Evolutionary conservation across 2,797 vertebrate genomes (phyloP).

Genomic region (Triplophysa bombifrons): DNA sequence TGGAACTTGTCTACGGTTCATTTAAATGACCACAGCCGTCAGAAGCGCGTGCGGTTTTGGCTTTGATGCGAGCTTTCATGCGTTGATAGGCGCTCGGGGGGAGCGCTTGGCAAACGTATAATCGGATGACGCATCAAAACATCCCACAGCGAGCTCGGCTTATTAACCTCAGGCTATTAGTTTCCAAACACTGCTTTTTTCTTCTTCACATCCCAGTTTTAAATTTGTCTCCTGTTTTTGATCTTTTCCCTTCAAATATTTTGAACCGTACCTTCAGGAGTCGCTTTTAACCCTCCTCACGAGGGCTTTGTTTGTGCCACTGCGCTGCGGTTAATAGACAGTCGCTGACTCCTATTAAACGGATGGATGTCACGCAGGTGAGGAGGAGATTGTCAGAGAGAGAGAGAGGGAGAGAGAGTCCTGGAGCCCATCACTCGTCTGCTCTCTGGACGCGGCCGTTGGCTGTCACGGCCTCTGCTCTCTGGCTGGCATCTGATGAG

Average conservation of each 20-base stretch:
- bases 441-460: constrained; percentile 68
- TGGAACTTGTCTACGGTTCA: constrained; percentile 72
- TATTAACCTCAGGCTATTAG: constrained; percentile 69
- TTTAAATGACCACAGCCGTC: constrained; percentile 69
- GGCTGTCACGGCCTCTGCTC: constrained; percentile 76
- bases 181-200: constrained; percentile 57
- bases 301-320: constrained; percentile 15
- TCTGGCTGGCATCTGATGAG: constrained; percentile 73
- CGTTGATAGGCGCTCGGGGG: constrained; percentile 61
- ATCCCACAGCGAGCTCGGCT: constrained; percentile 53
- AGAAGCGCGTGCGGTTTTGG: constrained; percentile 70
- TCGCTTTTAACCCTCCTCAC: constrained; percentile 12
- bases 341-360: constrained; percentile 33
- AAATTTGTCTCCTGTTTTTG: constrained; percentile 57
- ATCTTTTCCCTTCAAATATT: constrained; percentile 36
- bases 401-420: constrained; percentile 5
- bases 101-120: constrained; percentile 57
- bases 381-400: constrained; percentile 30
- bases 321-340: constrained; percentile 14
- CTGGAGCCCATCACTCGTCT: constrained; percentile 72
- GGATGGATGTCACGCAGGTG: constrained; percentile 14
- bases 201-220: constrained; percentile 46
- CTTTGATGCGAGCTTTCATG: constrained; percentile 77
- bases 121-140: constrained; percentile 50
- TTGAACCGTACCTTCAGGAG: constrained; percentile 13